Base-by-base conservation (phyloP, 2,888 invertebrate species). In the Disparrhopalites patrizii region DNA sequence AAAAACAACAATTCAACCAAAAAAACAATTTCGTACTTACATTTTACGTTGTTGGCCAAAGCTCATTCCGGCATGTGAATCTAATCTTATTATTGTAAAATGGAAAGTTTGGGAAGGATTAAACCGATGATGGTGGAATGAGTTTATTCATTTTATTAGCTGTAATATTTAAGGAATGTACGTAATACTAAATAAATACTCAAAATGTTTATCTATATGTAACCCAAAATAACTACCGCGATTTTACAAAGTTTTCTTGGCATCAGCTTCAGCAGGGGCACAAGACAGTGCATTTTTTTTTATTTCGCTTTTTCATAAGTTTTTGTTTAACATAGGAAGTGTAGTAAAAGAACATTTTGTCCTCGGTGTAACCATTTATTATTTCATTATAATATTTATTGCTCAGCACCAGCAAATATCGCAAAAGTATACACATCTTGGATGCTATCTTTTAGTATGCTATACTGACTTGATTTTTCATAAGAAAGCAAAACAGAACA, bases 1-100 rank as follows among this genome's bases (percentile, higher is more conserved):
- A 10, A 27, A 57, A 57, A n/a, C n/a, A n/a, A n/a, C n/a, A n/a
- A n/a, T n/a, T n/a, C n/a, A n/a, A n/a, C n/a, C n/a, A n/a, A n/a
- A n/a, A n/a, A n/a, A n/a, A n/a, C n/a, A 38, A 61, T 61, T 61
- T 61, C 61, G 51, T 61, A 61, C 61, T 61, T 61, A 50, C 33
- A 51, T 60, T 61, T 51, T 61, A 50, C 33, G 60, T 60, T 61
- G 61, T 61, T 61, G 36, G 51, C 51, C 61, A 61, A 61, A 61
- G 31, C 47, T 54, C 54, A 54, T 33, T 47, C 47, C 25, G 31
- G 10, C 54, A 33, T 27, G 31, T 40, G 33, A 54, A 54, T 13
- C 47, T 47, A 8, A n/a, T n/a, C n/a, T n/a, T n/a, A n/a, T n/a
- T n/a, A n/a, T n/a, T n/a, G n/a, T n/a, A n/a, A n/a, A n/a, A n/a